Evolutionary conservation across 2,113 vertebrate genomes (phyloP), one percentile per base, ranked within the genome.

Genomic region (Lophura nycthemera): DNA sequence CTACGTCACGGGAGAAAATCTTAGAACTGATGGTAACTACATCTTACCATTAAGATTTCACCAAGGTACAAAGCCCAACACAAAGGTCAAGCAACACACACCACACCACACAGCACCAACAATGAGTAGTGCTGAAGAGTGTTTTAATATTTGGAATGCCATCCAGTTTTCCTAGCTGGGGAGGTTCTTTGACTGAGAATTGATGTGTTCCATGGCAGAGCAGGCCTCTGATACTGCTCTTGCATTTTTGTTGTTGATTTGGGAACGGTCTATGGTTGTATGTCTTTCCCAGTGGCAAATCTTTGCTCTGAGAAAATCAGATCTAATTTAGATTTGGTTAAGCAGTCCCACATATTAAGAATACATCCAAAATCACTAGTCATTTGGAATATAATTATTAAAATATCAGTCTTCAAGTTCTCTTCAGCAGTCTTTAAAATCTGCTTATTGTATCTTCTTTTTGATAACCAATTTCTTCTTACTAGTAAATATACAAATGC

Each of bases 81-180:
- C 36, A 54, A 61, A 61, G 29, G 22, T 32, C 22, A 70, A 27
- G n/a, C 34, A 38, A 29, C 9, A 8, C 10, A 3, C 6, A 11
- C 10, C 2, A 0, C 30, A 11, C 8, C 2, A 0, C 38, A 22
- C 0, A 1, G 48, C 34, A 11, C 6, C 79, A 48, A 61, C 54
- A 48, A 11, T 20, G 19, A 82, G 45, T 52, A 64, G 57, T 4
- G 27, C 57, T 86, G 32, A 52, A 11, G 21, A 32, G 27, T 19
- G 13, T 65, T 87, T 69, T 73, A 34, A 15, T 38, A 27, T 56
- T 86, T 42, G 71, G 74, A 83, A 32, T 22, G 47, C 59, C 81
- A 72, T 25, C 3, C 29, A 27, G 6, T 38, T 45, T 81, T 72
- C 29, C 21, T 38, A 15, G 11, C 22, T 19, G 15, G 72, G 3